Base-by-base conservation (phyloP, 2,797 vertebrate genomes). In the Lates japonicus region DNA sequence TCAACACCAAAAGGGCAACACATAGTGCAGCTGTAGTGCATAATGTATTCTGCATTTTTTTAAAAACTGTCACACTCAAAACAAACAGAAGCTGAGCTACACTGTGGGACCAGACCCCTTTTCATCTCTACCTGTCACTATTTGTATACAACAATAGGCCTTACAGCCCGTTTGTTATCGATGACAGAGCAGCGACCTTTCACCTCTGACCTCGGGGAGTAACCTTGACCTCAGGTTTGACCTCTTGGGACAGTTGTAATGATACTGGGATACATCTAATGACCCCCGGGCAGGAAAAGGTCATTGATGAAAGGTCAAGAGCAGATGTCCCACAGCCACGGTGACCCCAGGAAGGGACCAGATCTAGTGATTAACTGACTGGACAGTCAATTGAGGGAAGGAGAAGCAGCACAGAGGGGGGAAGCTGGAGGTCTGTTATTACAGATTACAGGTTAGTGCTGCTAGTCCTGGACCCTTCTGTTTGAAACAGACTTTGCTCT, bases 281-380 rank as follows among this genome's bases (percentile, higher is more conserved):
- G 92, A 93, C 88, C 87, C 60, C 83, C 37, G 70, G 49, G 74
- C 70, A 33, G 41, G 29, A 46, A 78, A 41, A 77, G 69, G 84
- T 82, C 87, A 79, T 22, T 11, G 79, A 86, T 78, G 73, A 89
- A 90, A 91, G 88, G 91, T 91, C 88, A 92, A 89, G 88, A 87
- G 78, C 90, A 86, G 85, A 81, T 81, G 81, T 90, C 71, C 52
- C 14, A 20, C 72, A 66, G 82, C 76, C 49, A 35, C 1, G 0
- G 52, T 81, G 78, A 89, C 88, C 85, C 42, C 49, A 76, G 77
- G 72, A 86, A 70, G 61, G 42, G 67, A 72, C 74, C 19, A 37
- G 58, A 73, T 76, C 60, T 46, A 10, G 78, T 90, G 84, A 90
- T 88, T 82, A 83, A 82, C 87, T 83, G 70, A 84, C 42, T 14